Evolutionary conservation across 2,888 invertebrate species (phyloP).

Genomic region (Heteropelma amictum): DNA sequence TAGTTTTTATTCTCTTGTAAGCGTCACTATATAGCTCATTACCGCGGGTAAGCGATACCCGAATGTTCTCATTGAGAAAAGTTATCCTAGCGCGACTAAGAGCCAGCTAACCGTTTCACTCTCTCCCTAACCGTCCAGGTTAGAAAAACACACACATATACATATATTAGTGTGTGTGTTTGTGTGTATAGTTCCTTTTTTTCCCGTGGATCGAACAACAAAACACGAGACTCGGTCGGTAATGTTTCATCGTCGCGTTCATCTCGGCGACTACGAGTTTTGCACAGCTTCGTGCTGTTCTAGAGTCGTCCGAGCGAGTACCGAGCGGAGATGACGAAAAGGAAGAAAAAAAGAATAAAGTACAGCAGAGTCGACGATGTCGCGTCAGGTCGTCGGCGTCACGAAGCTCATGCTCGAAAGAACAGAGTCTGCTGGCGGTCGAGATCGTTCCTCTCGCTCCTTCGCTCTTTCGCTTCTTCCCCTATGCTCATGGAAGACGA

Average conservation of each 20-base stretch:
- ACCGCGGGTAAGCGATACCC: constrained; percentile 65
- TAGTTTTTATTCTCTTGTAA: constrained; percentile 23
- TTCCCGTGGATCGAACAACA: constrained; percentile 12
- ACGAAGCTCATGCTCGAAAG: constrained; percentile 50
- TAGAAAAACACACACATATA: neutral
- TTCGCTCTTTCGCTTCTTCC: neutral
- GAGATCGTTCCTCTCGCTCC: constrained; percentile 9
- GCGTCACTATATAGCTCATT: constrained; percentile 42
- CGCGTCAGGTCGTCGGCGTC: constrained; percentile 54
- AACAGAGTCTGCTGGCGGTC: constrained; percentile 38
- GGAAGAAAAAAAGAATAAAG: neutral
- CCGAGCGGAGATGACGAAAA: neutral
- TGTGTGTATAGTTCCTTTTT: constrained; percentile 2
- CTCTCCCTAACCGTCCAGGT: constrained; percentile 5
- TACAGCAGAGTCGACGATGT: constrained; percentile 29
- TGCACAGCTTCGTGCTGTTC: constrained; percentile 1
- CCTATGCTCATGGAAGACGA: constrained; percentile 11
- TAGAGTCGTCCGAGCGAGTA: neutral
- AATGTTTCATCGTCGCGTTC: constrained; percentile 15
- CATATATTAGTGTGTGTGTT: neutral
- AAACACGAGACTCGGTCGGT: neutral
- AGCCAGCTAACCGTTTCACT: constrained; percentile 54
- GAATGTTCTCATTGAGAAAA: constrained; percentile 59
- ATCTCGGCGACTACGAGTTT: neutral
- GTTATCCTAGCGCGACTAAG: constrained; percentile 61